These are phyloP conservation scores for Oryzaephilus surinamensis DNA, from an alignment of 1,140 invertebrate species.

Conservation along the genomic window DNA sequence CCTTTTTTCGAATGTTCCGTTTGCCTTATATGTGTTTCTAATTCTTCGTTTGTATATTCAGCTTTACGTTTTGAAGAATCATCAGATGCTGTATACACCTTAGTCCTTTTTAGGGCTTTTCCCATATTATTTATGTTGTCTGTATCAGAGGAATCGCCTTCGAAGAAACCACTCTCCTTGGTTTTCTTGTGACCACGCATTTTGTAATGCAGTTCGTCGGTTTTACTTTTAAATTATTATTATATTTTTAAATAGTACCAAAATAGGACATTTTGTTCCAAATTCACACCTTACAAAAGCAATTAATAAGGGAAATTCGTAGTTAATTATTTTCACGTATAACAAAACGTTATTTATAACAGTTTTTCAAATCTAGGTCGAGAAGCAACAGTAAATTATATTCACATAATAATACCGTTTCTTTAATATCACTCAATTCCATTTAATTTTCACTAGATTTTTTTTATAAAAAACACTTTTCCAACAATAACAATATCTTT, in stretches of 20 bases:
- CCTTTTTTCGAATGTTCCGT: conserved; percentile 25
- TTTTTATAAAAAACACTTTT: no score
- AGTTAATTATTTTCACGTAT: no score
- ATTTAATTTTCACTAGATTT: no score
- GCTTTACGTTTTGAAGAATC: conserved; percentile 25
- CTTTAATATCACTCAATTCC: no score
- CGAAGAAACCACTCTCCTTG: conserved; percentile 37
- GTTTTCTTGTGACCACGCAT: conserved; percentile 37
- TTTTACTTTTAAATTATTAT: no score
- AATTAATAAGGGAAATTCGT: no score
- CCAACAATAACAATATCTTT: no score
- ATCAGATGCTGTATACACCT: conserved; percentile 28
- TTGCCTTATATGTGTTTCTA: conserved; percentile 25
- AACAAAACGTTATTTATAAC: no score
- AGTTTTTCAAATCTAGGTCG: conserved; percentile 10
- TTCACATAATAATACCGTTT: conserved; percentile 10
- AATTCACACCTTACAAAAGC: no score
- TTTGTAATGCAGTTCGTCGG: no score
- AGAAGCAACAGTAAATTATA: conserved; percentile 11
- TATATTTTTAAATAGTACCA: no score
- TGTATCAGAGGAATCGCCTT: conserved; percentile 33
- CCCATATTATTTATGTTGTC: conserved; percentile 29
- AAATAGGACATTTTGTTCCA: no score
- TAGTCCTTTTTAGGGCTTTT: conserved; percentile 37
- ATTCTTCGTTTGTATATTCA: conserved; percentile 30